Base-by-base conservation (phyloP, 2,113 vertebrate species). In the Sebastes schlegelii region DNA sequence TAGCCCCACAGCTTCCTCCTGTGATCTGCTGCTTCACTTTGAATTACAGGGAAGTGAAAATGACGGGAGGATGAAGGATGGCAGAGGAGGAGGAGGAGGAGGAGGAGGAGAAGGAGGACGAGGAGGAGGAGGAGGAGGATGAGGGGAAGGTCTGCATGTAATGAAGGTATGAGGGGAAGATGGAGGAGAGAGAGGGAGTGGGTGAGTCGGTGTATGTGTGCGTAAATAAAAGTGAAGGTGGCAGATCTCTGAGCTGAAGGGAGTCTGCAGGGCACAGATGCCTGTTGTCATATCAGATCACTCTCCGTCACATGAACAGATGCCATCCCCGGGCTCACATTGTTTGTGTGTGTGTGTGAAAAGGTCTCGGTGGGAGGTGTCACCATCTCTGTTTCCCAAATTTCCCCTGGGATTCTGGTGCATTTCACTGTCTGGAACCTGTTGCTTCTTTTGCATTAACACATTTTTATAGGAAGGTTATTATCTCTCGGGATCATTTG, bases 211-310 rank as follows among this genome's bases (percentile, higher is more conserved):
- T 71, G 66, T 52, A 3, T 54, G 34, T 43, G 40, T 48, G 71
- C 5, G 21, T 72, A 77, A 78, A 80, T 60, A 68, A 45, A 65
- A 74, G 69, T 74, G 60, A 51, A 72, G 73, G 57, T 74, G 74
- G 79, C 80, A 88, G 77, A 64, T 85, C 58, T 74, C 58, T 19
- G 62, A 77, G 77, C 54, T 74, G 78, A 66, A 61, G 60, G 68
- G 64, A 48, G 66, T 62, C 84, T 77, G 52, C 54, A 62, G 73
- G 83, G 58, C 74, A 87, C 80, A 90, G 83, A 86, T 86, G 80
- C 54, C 74, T 70, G 70, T 48, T 87, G 86, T 86, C 80, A 74
- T 67, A 77, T 79, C 71, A 69, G 34, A 82, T 87, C 70, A 26
- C 17, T 77, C 65, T 67, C 48, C 5, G 21, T 75, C 80, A 84